These are phyloP conservation scores for Tachysurus vachellii DNA, from an alignment of 2,113 vertebrate species.

Conservation along the genomic window DNA sequence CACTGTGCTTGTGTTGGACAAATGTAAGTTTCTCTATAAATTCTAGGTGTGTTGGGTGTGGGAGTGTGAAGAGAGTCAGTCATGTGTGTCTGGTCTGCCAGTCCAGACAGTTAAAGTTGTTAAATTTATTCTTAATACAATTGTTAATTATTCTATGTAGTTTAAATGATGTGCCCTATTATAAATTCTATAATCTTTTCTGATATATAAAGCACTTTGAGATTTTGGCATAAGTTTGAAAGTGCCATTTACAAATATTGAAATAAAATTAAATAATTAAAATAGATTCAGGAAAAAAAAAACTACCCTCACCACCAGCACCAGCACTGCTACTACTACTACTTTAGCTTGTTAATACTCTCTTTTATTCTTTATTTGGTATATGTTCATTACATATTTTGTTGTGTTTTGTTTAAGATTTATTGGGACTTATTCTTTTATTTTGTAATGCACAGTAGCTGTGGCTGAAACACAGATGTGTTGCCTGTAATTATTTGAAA, in stretches of 20 bases:
- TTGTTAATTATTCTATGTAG: not conserved
- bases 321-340: not conserved
- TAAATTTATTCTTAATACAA: not conserved
- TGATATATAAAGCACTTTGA: not conserved
- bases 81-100: not conserved
- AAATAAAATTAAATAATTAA: not conserved
- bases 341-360: not conserved
- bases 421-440: not conserved
- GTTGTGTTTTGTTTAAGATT: not conserved
- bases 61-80: not conserved
- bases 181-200: not conserved
- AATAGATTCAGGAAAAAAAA: not conserved
- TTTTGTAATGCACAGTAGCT: not conserved
- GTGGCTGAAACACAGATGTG: conserved; percentile 33
- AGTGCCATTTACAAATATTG: not conserved
- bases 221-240: not conserved
- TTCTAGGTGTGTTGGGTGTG: not conserved
- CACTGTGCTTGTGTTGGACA: not conserved
- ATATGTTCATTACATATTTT: not conserved
- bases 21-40: not conserved
- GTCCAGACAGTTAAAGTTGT: not conserved
- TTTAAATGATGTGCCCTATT: not conserved
- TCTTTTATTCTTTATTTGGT: not conserved
- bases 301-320: not conserved
- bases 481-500: conserved; percentile 26